These are phyloP conservation scores for Neoseiulus cucumeris DNA, from an alignment of 1,140 invertebrate genomes.

Conservation along the genomic window DNA sequence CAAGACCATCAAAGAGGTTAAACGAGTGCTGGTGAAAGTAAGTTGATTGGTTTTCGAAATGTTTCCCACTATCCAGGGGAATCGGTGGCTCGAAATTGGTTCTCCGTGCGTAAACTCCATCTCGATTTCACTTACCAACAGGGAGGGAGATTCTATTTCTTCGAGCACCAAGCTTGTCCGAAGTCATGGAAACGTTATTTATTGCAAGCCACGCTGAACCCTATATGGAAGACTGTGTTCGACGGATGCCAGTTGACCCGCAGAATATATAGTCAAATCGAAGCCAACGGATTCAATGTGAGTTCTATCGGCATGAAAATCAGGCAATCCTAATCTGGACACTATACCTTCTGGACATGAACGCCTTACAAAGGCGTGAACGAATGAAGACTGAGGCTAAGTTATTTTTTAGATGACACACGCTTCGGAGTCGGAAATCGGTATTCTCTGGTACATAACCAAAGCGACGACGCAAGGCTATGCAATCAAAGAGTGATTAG, in stretches of 20 bases:
- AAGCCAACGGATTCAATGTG: not conserved
- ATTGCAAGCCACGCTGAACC: not conserved
- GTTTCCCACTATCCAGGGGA: not conserved
- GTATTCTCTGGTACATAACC: no score
- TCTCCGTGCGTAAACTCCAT: no score
- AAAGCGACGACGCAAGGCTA: no score
- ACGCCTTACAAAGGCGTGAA: no score
- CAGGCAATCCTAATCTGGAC: no score
- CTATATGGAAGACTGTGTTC: not conserved
- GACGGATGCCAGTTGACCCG: not conserved
- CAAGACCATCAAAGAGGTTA: conserved; percentile 22
- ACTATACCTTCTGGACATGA: no score
- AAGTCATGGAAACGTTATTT: not conserved
- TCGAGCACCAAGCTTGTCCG: not conserved
- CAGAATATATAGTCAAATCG: not conserved
- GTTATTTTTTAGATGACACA: no score
- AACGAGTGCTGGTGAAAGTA: conserved; percentile 25
- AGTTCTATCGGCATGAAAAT: not conserved
- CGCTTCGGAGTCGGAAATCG: no score
- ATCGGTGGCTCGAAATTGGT: no score
- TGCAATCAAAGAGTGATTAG: no score
- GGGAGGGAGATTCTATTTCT: not conserved
- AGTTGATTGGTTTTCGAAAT: conserved; percentile 6
- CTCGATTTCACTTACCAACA: not conserved
- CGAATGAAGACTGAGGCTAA: no score